Percentiles rank a stretch among this genome's conserved stretches.
phyloP scores from a whole-genome alignment of 2,888 invertebrate genomes.

The Acronicta leporina region DNA sequence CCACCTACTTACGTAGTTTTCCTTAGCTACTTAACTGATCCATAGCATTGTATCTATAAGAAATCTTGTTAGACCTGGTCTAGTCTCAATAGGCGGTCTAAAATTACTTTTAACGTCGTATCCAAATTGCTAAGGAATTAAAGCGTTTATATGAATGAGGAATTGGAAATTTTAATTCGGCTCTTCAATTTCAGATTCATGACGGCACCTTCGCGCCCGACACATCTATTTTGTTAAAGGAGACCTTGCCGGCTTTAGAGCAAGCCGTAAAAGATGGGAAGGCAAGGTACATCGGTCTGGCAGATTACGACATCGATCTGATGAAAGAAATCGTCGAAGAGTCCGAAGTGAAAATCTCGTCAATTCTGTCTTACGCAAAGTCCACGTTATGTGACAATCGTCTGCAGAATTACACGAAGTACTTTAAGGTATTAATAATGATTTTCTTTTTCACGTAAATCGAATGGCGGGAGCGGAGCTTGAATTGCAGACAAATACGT shows the following conservation, averaged over 20 bases:
- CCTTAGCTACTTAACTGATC: no score
- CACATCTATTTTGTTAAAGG: constrained; percentile 93
- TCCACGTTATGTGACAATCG: constrained; percentile 94
- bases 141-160: no score
- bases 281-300: constrained; percentile 95
- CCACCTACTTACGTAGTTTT: no score
- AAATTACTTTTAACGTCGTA: no score
- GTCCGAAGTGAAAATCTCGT: constrained; percentile 90
- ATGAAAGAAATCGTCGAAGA: constrained; percentile 93
- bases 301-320: constrained; percentile 94
- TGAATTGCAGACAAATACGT: no score
- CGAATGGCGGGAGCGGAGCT: no score
- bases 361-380: constrained; percentile 94
- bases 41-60: no score
- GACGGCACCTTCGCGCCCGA: constrained; percentile 96
- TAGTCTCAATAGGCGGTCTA: no score
- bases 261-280: constrained; percentile 92
- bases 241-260: constrained; percentile 95
- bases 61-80: no score
- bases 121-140: no score
- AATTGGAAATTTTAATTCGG: not conserved
- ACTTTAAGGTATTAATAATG: constrained; percentile 94
- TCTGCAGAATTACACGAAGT: constrained; percentile 92
- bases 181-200: constrained; percentile 92
- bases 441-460: no score